phyloP scores from a whole-genome alignment of 2,888 invertebrate genomes.

The Octonoba sinensis region DNA sequence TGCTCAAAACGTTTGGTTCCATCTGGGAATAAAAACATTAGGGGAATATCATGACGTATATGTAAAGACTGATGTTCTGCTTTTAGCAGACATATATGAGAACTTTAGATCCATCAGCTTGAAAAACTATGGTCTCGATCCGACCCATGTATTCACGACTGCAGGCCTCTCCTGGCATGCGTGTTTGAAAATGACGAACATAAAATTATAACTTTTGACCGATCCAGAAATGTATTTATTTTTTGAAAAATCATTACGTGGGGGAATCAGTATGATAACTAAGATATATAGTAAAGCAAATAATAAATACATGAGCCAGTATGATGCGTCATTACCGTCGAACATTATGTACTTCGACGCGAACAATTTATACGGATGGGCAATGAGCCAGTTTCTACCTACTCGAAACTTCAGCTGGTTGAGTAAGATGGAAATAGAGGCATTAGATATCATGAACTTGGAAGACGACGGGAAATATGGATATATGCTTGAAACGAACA shows the following conservation, averaged over 20 bases:
- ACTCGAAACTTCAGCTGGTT: neutral
- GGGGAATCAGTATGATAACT: neutral
- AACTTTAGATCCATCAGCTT: neutral
- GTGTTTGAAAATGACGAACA: neutral
- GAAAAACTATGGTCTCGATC: neutral
- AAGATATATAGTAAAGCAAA: neutral
- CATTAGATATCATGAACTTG: neutral
- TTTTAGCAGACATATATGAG: slow-evolving; percentile 1
- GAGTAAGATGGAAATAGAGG: neutral
- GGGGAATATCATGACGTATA: slow-evolving; percentile 22
- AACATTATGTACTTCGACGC: neutral
- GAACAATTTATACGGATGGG: neutral
- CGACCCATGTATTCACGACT: neutral
- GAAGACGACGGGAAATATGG: neutral
- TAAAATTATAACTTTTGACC: neutral
- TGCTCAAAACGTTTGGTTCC: neutral
- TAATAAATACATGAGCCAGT: neutral
- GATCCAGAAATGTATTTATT: neutral
- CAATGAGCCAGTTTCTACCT: neutral
- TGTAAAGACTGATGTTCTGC: neutral
- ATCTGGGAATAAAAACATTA: neutral
- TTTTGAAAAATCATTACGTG: neutral
- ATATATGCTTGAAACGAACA: neutral
- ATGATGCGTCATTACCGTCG: neutral
- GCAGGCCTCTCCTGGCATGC: neutral